A percentile compares a stretch with the other conserved stretches of the same genome.
phyloP scores from a whole-genome alignment of 2,113 vertebrate species.

The Labeo catla region DNA sequence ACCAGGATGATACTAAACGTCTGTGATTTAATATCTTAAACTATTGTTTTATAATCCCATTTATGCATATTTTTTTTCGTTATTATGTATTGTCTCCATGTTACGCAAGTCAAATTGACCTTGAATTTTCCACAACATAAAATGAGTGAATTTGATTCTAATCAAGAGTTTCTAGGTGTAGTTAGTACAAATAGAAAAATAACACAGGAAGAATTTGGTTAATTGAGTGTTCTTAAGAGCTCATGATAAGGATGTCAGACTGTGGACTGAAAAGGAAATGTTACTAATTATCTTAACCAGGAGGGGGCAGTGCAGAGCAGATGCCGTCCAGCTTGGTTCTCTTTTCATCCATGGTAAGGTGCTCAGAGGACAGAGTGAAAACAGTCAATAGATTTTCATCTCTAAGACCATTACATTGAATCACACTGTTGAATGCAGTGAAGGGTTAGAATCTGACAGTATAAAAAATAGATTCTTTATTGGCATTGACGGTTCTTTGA shows the following conservation, averaged over 20 bases:
- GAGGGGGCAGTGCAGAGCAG: slow-evolving; percentile 55
- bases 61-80: background rate
- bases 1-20: slow-evolving; percentile 26
- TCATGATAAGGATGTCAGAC: background rate
- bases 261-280: background rate
- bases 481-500: background rate
- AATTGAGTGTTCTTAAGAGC: background rate
- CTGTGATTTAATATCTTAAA: slow-evolving; percentile 38
- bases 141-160: background rate
- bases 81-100: background rate
- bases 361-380: background rate
- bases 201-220: background rate
- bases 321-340: background rate
- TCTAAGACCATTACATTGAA: background rate
- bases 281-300: slow-evolving; percentile 29
- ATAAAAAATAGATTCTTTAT: background rate
- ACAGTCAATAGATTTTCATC: background rate
- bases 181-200: background rate
- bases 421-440: slow-evolving; percentile 3
- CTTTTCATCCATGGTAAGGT: background rate
- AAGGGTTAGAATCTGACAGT: background rate
- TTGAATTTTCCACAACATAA: background rate
- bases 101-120: background rate
- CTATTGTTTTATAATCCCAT: slow-evolving; percentile 9
- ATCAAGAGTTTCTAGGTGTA: background rate